A percentile compares a stretch with the other conserved stretches of the same genome.
Conservation (phyloP, 2,113 vertebrate genomes). For the Scolopax mira region DNA sequence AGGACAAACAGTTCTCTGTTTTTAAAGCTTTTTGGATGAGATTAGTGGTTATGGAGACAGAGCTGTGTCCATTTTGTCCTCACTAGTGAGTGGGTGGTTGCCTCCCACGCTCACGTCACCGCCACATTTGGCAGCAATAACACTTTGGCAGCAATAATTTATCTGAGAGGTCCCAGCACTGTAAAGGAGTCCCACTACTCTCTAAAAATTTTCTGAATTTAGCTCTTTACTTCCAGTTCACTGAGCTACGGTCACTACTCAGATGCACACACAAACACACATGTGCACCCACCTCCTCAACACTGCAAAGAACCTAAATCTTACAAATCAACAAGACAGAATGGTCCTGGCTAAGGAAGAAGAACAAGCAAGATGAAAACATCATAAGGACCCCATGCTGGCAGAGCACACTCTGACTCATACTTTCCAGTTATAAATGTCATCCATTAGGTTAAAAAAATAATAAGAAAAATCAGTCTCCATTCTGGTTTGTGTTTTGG, state of each 20-base stretch:
- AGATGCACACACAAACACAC: background rate
- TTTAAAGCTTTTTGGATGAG: slow-evolving; percentile 28
- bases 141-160: background rate
- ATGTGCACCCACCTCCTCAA: background rate
- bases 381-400: background rate
- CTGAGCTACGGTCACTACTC: background rate
- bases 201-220: background rate
- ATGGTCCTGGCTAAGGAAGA: background rate
- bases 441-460: slow-evolving; percentile 41
- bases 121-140: slow-evolving; percentile 7
- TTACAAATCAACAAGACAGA: background rate
- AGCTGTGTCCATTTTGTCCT: slow-evolving; percentile 41
- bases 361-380: slow-evolving; percentile 26
- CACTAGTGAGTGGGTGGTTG: background rate
- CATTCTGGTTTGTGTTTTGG: background rate
- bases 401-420: slow-evolving; percentile 1
- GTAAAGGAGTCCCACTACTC: background rate
- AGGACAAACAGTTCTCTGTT: slow-evolving; percentile 38
- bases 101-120: background rate
- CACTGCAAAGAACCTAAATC: background rate
- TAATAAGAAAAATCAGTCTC: slow-evolving; percentile 17
- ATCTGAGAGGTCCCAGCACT: background rate
- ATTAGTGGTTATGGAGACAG: background rate
- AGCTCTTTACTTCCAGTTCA: background rate
- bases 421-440: slow-evolving; percentile 49